Evolutionary conservation across 1,140 invertebrate genomes (phyloP).

Genomic region (Latrodectus geometricus): DNA sequence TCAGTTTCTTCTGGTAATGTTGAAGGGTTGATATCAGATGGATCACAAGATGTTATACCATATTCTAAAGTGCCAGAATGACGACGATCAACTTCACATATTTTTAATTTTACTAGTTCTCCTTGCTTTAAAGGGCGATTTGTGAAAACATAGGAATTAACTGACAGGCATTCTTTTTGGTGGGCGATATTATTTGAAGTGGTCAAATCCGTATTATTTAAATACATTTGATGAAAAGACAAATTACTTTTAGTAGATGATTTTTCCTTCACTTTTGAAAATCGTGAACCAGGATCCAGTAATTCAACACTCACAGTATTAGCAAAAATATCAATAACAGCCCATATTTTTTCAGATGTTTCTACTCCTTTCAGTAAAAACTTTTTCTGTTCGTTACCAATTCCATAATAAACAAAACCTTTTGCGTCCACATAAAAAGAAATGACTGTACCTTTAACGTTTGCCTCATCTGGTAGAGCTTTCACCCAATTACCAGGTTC

Average conservation of each 20-base stretch:
- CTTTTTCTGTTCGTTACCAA: constrained; percentile 73
- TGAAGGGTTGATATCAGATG: background rate
- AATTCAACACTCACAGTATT: background rate
- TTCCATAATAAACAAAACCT: constrained; percentile 93
- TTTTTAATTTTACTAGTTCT: background rate
- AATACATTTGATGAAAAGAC: background rate
- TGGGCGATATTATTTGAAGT: background rate
- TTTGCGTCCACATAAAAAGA: constrained; percentile 90
- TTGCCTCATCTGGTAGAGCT: constrained; percentile 90
- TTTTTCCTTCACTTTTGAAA: background rate
- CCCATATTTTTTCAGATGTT: background rate
- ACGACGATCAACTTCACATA: constrained; percentile 66
- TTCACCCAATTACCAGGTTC: constrained; percentile 98
- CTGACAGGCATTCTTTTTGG: background rate
- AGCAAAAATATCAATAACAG: background rate
- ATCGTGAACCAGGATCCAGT: background rate
- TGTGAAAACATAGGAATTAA: background rate
- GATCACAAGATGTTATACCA: background rate
- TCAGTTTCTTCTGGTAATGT: background rate
- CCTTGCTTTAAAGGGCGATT: background rate
- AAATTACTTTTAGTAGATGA: background rate
- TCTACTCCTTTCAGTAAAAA: background rate
- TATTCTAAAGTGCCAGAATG: background rate
- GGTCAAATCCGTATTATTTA: background rate
- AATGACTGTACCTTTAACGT: constrained; percentile 85